Evolutionary conservation across 2,113 vertebrate genomes (phyloP), one percentile per base, ranked within the genome.

Genomic region (Genyomyrus donnyi): DNA sequence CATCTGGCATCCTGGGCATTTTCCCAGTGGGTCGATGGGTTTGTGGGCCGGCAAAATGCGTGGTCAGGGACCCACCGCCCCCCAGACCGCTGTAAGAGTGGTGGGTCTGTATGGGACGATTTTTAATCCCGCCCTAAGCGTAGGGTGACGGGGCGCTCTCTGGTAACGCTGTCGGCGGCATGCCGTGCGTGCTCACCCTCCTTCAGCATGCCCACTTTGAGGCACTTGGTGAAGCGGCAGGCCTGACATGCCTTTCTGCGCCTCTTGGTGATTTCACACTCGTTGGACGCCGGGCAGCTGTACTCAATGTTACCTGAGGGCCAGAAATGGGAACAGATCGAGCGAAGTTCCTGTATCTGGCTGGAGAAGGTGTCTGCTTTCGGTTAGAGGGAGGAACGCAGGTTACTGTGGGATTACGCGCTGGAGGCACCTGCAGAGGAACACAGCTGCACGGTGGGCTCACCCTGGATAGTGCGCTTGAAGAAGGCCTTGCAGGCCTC

Each of bases 401-500:
- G 66, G 70, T 77, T 17, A 35, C 70, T 77, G 27, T 77, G 70
- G 70, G 70, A 77, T 17, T 31, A 31, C 39, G 3, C 39, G 39
- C 39, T 0, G 3, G 11, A n/a, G 17, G 35, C 45, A 50, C 39
- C 56, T 17, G 70, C 58, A 39, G 66, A 46, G 27, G 24, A 0
- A 6, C 21, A 88, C 66, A 83, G 17, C 45, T 10, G 11, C 11
- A 1, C 0, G 13, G 24, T 5, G 7, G n/a, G 11, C 96, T 93
- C 92, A 98, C 97, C 97, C 96, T 98, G 97, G 91, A 98, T 98
- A 91, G 97, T 98, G 94, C 97, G 96, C 93, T 98, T 98, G 94
- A 98, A 98, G 94, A 98, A 98, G 0, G 97, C 97, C 91, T 98
- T 98, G 95, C 97, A 98, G 91, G 97, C 97, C 94, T 98, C 97